These are phyloP conservation scores for Microtus oregoni DNA, from an alignment of 2,113 vertebrate species.

Conservation along the genomic window DNA sequence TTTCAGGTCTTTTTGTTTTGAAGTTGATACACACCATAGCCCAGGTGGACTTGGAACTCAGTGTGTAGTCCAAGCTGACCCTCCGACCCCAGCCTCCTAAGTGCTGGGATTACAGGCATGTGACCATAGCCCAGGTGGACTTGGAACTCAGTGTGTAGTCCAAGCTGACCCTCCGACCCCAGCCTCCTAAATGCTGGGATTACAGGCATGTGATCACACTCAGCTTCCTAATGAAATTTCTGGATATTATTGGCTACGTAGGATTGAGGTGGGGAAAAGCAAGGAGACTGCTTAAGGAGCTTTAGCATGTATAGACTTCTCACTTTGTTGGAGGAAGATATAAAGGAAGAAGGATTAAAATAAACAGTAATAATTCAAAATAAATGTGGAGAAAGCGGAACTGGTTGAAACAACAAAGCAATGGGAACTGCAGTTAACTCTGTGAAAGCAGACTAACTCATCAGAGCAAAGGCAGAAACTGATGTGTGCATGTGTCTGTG, in stretches of 20 bases:
- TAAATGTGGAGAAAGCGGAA: neutral
- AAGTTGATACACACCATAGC: neutral
- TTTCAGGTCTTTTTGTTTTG: neutral
- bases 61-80: neutral
- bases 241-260: neutral
- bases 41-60: too few relatives aligned
- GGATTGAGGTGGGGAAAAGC: neutral
- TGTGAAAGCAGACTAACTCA: neutral
- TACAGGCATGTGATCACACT: neutral
- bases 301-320: neutral
- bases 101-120: neutral
- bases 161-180: too few relatives aligned
- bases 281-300: neutral
- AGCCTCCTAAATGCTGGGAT: neutral
- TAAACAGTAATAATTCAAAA: conserved; percentile 2
- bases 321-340: neutral
- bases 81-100: neutral
- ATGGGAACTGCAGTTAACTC: neutral
- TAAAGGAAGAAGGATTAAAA: neutral
- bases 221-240: neutral
- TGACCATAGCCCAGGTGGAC: neutral
- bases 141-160: neutral
- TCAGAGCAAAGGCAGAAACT: neutral
- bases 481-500: neutral
- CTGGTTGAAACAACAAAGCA: conserved; percentile 11